Percentiles rank a stretch among this genome's conserved stretches.
Conservation (phyloP, 2,113 vertebrate species). For the Antigone vipio region DNA sequence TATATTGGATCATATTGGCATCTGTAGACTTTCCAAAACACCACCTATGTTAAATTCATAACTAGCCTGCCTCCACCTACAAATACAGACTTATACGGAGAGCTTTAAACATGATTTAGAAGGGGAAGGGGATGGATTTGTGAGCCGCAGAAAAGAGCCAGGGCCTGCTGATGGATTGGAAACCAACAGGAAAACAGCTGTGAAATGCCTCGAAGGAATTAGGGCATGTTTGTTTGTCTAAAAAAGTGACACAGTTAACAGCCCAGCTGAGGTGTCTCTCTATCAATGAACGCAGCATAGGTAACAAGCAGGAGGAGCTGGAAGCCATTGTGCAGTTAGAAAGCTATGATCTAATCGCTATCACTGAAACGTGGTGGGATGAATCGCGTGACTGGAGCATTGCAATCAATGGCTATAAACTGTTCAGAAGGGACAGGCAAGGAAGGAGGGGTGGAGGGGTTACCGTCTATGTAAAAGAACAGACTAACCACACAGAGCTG, state of each 20-base stretch:
- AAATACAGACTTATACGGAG: not conserved
- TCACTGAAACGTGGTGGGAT: not conserved
- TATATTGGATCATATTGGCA: not conserved
- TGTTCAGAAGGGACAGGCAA: not conserved
- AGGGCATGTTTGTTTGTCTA: not conserved
- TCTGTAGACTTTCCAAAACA: not conserved
- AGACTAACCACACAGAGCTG: not conserved
- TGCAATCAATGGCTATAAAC: not conserved
- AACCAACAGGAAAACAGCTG: not conserved
- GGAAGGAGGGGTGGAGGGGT: too few species aligned
- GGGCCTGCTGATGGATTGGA: not conserved
- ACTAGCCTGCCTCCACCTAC: not conserved
- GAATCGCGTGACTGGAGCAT: not conserved
- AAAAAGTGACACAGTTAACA: not conserved
- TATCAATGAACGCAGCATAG: not conserved
- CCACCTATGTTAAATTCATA: not conserved
- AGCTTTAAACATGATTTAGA: not conserved
- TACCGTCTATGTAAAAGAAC: not conserved
- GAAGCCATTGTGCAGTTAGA: not conserved
- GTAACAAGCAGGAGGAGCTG: not conserved
- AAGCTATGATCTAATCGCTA: not conserved
- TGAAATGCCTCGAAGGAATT: not conserved
- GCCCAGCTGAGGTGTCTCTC: not conserved
- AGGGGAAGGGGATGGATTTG: not conserved
- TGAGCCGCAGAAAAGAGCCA: not conserved